Conservation (phyloP, 1,140 invertebrate genomes). For the Trachymyrmex cornetzi region DNA sequence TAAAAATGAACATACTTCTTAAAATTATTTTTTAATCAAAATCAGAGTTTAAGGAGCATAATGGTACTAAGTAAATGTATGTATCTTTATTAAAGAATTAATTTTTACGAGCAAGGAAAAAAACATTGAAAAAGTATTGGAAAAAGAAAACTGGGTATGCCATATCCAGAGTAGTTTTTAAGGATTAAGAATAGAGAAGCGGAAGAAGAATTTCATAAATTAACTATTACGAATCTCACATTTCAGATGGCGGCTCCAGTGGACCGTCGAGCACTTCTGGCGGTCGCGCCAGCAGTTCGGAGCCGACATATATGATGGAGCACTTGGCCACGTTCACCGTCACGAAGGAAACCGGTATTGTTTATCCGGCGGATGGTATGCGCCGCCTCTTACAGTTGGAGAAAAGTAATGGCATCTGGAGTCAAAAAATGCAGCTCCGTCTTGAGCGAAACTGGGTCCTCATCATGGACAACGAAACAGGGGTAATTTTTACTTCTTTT, state of each 20-base stretch:
- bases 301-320: conserved; percentile 95
- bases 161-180: too few species aligned
- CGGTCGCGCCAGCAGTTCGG: conserved; percentile 87
- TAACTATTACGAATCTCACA: conserved; percentile 16
- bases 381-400: conserved; percentile 97
- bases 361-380: conserved; percentile 98
- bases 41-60: too few species aligned
- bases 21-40: too few species aligned
- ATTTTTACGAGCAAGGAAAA: too few species aligned
- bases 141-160: too few species aligned
- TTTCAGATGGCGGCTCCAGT: conserved; percentile 79
- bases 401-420: conserved; percentile 99
- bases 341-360: conserved; percentile 94
- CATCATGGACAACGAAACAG: conserved; percentile 98
- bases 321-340: conserved; percentile 99
- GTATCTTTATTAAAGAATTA: too few species aligned
- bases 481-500: conserved; percentile 89
- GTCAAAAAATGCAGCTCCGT: conserved; percentile 98
- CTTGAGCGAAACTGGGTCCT: conserved; percentile 96
- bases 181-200: not conserved
- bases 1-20: too few species aligned
- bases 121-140: too few species aligned
- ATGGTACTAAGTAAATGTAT: too few species aligned
- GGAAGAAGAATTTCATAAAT: not conserved
- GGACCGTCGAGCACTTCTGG: conserved; percentile 80